Conservation (phyloP, 2,113 vertebrate species). For the Syngnathoides biaculeatus region DNA sequence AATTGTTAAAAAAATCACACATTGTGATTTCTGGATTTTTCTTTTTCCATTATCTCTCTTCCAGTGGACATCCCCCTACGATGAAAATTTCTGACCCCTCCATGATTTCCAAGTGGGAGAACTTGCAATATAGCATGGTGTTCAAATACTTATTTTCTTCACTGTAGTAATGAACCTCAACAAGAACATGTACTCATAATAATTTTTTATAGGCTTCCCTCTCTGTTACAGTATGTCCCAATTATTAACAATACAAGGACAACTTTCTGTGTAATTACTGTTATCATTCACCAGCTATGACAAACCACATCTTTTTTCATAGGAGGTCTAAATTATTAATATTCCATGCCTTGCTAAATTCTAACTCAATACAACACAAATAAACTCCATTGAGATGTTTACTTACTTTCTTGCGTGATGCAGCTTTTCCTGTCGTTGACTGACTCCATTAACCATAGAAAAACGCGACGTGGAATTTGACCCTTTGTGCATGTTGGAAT, state of each 20-base stretch:
- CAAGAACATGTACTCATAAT: not conserved
- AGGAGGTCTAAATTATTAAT: not conserved
- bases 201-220: not conserved
- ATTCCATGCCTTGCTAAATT: not conserved
- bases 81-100: too few relatives aligned
- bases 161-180: not conserved
- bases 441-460: not conserved
- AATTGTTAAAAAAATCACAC: too few relatives aligned
- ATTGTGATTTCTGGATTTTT: too few relatives aligned
- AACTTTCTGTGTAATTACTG: not conserved
- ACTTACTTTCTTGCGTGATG: slow-evolving; percentile 25
- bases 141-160: too few relatives aligned
- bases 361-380: not conserved
- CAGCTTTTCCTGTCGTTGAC: not conserved
- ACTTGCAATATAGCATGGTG: too few relatives aligned
- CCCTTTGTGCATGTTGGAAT: slow-evolving; percentile 44
- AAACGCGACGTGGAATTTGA: slow-evolving; percentile 54
- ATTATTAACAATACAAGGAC: not conserved
- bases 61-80: too few relatives aligned
- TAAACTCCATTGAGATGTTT: slow-evolving; percentile 1
- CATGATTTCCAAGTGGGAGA: too few relatives aligned
- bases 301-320: not conserved
- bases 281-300: not conserved
- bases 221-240: not conserved
- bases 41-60: too few relatives aligned